These are phyloP conservation scores for Anoplolepis gracilipes DNA, from an alignment of 1,140 invertebrate species.

Conservation along the genomic window DNA sequence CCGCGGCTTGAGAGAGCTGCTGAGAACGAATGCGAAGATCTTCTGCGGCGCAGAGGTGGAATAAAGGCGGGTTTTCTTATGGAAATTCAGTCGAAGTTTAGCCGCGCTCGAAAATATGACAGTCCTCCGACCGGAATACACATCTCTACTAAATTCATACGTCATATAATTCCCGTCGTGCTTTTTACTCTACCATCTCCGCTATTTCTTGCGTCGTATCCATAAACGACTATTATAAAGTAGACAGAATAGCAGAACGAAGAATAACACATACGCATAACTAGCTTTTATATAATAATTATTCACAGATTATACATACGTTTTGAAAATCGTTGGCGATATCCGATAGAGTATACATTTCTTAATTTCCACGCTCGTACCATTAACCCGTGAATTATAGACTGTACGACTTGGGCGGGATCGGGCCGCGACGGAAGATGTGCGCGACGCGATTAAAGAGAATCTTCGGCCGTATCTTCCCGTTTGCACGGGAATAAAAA, in stretches of 20 bases:
- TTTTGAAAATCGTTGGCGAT: constrained; percentile 16
- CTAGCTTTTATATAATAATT: neutral
- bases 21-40: constrained; percentile 54
- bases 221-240: neutral
- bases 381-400: constrained; percentile 9
- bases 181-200: constrained; percentile 2
- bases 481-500: constrained; percentile 6
- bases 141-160: constrained; percentile 44
- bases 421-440: constrained; percentile 22
- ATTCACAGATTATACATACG: neutral
- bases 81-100: constrained; percentile 56
- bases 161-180: constrained; percentile 41
- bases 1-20: constrained; percentile 26
- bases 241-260: neutral
- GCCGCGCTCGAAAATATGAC: constrained; percentile 53
- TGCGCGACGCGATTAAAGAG: constrained; percentile 22
- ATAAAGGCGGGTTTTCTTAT: constrained; percentile 53
- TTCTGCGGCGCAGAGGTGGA: constrained; percentile 44
- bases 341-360: constrained; percentile 12
- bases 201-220: constrained; percentile 5
- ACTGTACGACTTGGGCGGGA: neutral
- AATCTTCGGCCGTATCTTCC: constrained; percentile 44
- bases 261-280: neutral
- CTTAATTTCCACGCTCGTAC: neutral
- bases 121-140: constrained; percentile 30